These are phyloP conservation scores for Trinorchestia longiramus DNA, from an alignment of 1,140 invertebrate species.

Conservation along the genomic window DNA sequence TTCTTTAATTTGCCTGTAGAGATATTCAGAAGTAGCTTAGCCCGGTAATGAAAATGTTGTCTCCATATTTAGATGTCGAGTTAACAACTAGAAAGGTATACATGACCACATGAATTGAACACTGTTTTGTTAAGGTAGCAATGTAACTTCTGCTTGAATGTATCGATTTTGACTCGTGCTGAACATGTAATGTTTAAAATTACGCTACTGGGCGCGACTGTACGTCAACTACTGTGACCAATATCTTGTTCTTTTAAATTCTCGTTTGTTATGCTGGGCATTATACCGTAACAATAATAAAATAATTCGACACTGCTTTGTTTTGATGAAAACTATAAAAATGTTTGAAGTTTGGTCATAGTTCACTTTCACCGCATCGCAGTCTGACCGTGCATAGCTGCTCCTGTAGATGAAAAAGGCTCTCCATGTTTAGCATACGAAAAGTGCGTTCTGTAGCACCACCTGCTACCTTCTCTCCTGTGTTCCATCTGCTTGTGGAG, in stretches of 20 bases:
- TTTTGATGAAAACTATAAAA: not conserved
- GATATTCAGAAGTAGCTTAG: not conserved
- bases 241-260: too few species aligned
- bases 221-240: too few species aligned
- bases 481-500: not conserved
- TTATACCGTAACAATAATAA: too few species aligned
- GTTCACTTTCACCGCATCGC: not conserved
- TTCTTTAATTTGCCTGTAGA: not conserved
- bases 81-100: not conserved
- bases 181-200: too few species aligned
- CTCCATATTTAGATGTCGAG: not conserved
- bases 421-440: not conserved
- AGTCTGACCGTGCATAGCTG: not conserved
- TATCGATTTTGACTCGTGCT: too few species aligned
- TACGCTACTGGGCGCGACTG: too few species aligned
- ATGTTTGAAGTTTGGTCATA: not conserved
- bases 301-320: too few species aligned
- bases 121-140: too few species aligned
- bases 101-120: not conserved
- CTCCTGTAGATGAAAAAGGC: not conserved
- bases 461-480: not conserved
- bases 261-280: too few species aligned
- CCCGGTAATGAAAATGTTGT: not conserved
- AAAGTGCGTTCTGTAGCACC: not conserved
- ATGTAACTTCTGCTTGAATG: too few species aligned